phyloP scores from a whole-genome alignment of 2,113 vertebrate species.

The Notothenia coriiceps region DNA sequence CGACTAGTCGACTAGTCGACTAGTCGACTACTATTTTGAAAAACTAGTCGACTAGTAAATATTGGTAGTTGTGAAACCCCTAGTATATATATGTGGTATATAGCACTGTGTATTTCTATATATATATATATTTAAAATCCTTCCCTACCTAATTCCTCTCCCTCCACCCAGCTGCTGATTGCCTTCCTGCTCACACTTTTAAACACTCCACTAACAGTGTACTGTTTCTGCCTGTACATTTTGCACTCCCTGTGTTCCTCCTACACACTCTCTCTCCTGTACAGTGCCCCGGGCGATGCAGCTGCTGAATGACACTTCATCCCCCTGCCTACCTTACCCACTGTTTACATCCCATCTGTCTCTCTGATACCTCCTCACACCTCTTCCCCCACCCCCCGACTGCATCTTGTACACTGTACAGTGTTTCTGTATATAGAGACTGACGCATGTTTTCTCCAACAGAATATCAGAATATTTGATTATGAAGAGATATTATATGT shows the following conservation, averaged over 20 bases:
- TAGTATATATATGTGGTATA: too few species aligned
- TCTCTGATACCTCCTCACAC: constrained; percentile 9
- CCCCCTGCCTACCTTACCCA: background rate
- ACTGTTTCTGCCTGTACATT: background rate
- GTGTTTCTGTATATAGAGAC: constrained; percentile 80
- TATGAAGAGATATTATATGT: constrained; percentile 65
- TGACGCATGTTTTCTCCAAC: constrained; percentile 83
- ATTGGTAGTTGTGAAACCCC: too few species aligned
- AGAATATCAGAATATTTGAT: constrained; percentile 77
- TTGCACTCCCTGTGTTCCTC: constrained; percentile 1
- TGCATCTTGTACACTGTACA: constrained; percentile 68
- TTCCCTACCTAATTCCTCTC: background rate
- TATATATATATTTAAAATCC: background rate
- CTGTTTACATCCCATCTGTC: background rate
- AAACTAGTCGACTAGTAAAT: too few species aligned
- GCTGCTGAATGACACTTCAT: background rate
- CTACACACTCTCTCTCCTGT: background rate
- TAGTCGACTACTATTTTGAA: too few species aligned
- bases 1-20: too few species aligned
- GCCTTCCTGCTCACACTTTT: background rate
- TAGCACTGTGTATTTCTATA: too few species aligned
- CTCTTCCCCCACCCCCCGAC: background rate
- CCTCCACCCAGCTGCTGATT: constrained; percentile 3
- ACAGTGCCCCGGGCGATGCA: background rate
- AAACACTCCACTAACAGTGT: constrained; percentile 10